These are phyloP conservation scores for Apteryx mantelli DNA, from an alignment of 2,113 vertebrate species.

Conservation along the genomic window DNA sequence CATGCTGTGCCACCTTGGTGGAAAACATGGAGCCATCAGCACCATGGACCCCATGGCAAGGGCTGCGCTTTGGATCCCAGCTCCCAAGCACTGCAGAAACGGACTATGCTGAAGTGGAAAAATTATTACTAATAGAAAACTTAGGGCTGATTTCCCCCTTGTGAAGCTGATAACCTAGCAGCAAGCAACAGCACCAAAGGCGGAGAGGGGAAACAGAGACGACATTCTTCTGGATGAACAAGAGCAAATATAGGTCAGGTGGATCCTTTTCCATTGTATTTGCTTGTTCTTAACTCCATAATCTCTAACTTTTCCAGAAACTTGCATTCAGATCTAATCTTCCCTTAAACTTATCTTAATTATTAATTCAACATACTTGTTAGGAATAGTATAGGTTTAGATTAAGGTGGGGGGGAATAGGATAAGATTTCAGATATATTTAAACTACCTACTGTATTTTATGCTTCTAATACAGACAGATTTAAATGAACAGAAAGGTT, in stretches of 20 bases:
- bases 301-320: neutral
- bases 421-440: neutral
- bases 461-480: neutral
- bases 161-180: neutral
- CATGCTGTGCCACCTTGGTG: neutral
- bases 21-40: neutral
- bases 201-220: neutral
- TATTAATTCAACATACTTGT: neutral
- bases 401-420: neutral
- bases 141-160: neutral
- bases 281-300: neutral
- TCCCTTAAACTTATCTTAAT: neutral
- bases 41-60: neutral
- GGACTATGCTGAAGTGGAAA: neutral
- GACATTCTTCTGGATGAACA: neutral
- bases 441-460: neutral
- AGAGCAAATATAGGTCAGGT: neutral
- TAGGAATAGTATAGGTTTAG: neutral
- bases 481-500: neutral
- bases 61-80: neutral
- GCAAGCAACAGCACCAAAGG: neutral
- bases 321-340: neutral
- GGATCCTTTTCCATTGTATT: neutral
- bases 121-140: neutral
- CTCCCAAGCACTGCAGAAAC: neutral